phyloP scores from a whole-genome alignment of 1,140 invertebrate genomes.

The Agrilus planipennis region DNA sequence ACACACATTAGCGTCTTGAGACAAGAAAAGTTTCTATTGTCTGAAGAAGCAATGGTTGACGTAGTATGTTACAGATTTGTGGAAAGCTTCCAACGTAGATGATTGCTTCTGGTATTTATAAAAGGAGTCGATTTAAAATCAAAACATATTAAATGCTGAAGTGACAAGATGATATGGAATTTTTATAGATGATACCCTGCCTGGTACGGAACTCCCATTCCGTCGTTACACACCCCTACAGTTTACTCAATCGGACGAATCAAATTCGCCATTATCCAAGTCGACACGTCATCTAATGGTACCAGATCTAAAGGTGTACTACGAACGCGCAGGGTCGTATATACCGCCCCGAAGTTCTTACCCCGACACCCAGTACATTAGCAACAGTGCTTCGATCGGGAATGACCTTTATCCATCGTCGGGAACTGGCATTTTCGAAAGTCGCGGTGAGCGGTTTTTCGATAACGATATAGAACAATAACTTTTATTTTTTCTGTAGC shows the following conservation, averaged over 20 bases:
- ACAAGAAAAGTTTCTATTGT: no score
- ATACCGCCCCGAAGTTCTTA: slow-evolving; percentile 37
- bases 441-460: slow-evolving; percentile 18
- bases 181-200: slow-evolving; percentile 36
- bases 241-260: slow-evolving; percentile 67
- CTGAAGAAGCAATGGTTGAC: no score
- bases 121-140: neutral
- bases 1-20: no score
- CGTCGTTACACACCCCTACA: slow-evolving; percentile 64
- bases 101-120: no score
- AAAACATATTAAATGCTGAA: no score
- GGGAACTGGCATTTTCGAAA: slow-evolving; percentile 21
- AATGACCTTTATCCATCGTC: slow-evolving; percentile 16
- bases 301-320: slow-evolving; percentile 56
- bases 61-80: no score
- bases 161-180: slow-evolving; percentile 1
- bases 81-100: no score
- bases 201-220: slow-evolving; percentile 58
- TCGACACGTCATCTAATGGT: slow-evolving; percentile 66
- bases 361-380: slow-evolving; percentile 16
- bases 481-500: neutral
- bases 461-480: neutral
- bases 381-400: slow-evolving; percentile 14
- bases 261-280: slow-evolving; percentile 61
- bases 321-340: slow-evolving; percentile 36